Percentiles rank a stretch among this genome's conserved stretches.
Conservation (phyloP, 2,888 invertebrate species). For the Machimus rusticus region DNA sequence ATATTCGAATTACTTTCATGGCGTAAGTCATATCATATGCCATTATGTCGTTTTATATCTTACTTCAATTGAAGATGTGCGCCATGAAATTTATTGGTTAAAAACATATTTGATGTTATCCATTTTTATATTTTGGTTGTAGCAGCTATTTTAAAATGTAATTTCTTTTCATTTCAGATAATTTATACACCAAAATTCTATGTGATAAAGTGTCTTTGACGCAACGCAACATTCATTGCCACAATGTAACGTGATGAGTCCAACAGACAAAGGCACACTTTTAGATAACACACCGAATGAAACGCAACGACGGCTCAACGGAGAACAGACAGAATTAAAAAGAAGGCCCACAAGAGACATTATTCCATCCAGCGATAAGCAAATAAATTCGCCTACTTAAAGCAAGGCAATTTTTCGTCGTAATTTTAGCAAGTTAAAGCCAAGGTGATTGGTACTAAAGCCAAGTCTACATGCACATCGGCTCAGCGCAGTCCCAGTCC, state of each 20-base stretch:
- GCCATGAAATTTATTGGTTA: too few relatives aligned
- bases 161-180: background rate
- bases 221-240: background rate
- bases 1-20: too few relatives aligned
- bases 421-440: background rate
- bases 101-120: too few relatives aligned
- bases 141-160: background rate
- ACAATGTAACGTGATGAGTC: background rate
- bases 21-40: too few relatives aligned
- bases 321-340: background rate
- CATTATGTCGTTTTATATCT: too few relatives aligned
- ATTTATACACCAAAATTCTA: background rate
- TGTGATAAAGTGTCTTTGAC: background rate
- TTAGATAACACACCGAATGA: background rate
- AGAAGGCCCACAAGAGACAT: background rate
- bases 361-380: background rate
- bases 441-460: slow-evolving; percentile 2
- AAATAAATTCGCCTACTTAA: background rate
- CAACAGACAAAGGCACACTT: background rate
- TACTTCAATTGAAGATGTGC: too few relatives aligned
- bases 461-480: background rate
- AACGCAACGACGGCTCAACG: background rate
- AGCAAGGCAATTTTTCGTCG: background rate
- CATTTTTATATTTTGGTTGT: background rate
- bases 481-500: background rate